Evolutionary conservation across 1,140 invertebrate species (phyloP).

Genomic region (Nephotettix cincticeps): DNA sequence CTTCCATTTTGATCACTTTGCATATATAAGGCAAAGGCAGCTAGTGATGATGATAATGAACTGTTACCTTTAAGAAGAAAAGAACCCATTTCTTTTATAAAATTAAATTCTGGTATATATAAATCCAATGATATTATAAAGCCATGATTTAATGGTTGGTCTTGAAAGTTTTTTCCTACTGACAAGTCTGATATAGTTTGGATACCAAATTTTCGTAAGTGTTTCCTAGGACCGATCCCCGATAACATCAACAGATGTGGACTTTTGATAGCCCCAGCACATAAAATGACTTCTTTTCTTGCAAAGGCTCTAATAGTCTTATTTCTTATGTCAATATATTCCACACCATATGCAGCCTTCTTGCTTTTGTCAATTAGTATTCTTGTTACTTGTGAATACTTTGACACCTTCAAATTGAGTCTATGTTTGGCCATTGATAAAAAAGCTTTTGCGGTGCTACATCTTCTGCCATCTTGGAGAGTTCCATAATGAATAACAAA

Average conservation of each 20-base stretch:
- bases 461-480: slow-evolving; percentile 39
- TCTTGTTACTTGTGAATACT: slow-evolving; percentile 56
- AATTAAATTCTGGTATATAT: too few relatives aligned
- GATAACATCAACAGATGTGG: slow-evolving; percentile 84
- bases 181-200: slow-evolving; percentile 50
- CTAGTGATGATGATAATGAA: too few relatives aligned
- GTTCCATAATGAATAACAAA: slow-evolving; percentile 40
- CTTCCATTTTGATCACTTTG: too few relatives aligned
- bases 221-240: slow-evolving; percentile 75
- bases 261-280: slow-evolving; percentile 74
- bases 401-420: slow-evolving; percentile 62
- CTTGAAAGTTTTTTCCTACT: too few relatives aligned
- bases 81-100: too few relatives aligned
- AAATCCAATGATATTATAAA: too few relatives aligned
- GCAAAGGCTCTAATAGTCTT: slow-evolving; percentile 51
- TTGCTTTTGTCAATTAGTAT: slow-evolving; percentile 56
- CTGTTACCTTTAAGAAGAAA: too few relatives aligned
- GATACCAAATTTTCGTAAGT: slow-evolving; percentile 67
- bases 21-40: too few relatives aligned
- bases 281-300: slow-evolving; percentile 62
- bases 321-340: slow-evolving; percentile 45
- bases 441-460: slow-evolving; percentile 46
- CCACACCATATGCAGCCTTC: slow-evolving; percentile 51
- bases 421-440: slow-evolving; percentile 57
- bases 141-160: too few relatives aligned